Conservation (phyloP, 2,113 vertebrate genomes). For the Misgurnus anguillicaudatus region DNA sequence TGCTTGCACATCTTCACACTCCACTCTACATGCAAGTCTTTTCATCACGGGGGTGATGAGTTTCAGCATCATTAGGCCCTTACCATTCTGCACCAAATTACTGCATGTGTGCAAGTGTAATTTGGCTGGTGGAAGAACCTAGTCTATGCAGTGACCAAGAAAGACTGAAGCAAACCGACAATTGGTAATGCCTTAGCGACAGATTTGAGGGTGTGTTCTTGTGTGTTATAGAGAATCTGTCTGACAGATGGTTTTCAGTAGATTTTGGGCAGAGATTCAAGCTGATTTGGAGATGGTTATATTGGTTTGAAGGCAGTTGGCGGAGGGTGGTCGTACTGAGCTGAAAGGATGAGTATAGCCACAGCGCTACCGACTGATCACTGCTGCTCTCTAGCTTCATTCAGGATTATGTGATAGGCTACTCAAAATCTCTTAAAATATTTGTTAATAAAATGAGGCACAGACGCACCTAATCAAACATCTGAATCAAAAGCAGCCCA, state of each 20-base stretch:
- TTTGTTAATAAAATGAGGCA: conserved; percentile 10
- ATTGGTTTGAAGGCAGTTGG: conserved; percentile 17
- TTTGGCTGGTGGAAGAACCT: conserved; percentile 1
- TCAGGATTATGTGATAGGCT: neutral
- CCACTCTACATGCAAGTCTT: neutral
- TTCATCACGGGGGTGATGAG: conserved; percentile 17
- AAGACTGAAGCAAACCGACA: conserved; percentile 18
- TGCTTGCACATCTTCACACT: conserved; percentile 13
- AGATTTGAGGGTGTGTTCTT: conserved; percentile 27
- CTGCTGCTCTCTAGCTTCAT: neutral
- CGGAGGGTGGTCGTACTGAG: neutral
- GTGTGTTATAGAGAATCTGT: conserved; percentile 28
- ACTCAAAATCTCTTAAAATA: neutral
- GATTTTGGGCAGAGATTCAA: conserved; percentile 25
- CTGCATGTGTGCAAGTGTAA: conserved; percentile 29
- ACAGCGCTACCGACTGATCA: neutral
- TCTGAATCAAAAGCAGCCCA: neutral
- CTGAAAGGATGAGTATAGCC: neutral
- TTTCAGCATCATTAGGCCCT: conserved; percentile 34
- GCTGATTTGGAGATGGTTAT: conserved; percentile 23
- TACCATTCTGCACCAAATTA: conserved; percentile 26
- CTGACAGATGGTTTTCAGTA: conserved; percentile 36
- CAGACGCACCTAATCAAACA: neutral
- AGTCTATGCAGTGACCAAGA: conserved; percentile 26
- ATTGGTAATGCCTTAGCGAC: conserved; percentile 19